Percentiles rank a stretch among this genome's conserved stretches.
phyloP scores from a whole-genome alignment of 92 coral and sea anemone genomes.

The Montipora capitata region DNA sequence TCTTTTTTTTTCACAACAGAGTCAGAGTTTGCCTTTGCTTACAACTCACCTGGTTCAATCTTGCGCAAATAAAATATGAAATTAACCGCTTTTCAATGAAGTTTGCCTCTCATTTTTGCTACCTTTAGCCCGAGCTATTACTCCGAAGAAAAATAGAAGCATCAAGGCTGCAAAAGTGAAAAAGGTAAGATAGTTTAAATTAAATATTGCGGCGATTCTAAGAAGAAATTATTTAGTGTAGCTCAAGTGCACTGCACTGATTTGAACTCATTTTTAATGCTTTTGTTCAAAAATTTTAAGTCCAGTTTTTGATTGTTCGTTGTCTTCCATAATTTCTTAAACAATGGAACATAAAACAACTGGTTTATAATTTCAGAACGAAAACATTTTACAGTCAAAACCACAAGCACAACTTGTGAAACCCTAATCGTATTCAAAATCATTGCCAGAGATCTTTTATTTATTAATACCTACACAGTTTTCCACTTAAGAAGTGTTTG shows the following conservation, averaged over 20 bases:
- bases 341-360: too few species aligned
- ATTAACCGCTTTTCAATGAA: not conserved
- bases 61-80: too few species aligned
- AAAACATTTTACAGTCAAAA: too few species aligned
- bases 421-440: not conserved
- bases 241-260: not conserved
- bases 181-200: slow-evolving; percentile 54
- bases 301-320: too few species aligned
- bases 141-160: slow-evolving; percentile 79
- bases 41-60: not conserved
- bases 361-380: too few species aligned
- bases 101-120: not conserved
- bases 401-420: too few species aligned
- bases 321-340: too few species aligned
- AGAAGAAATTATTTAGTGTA: too few species aligned
- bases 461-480: not conserved
- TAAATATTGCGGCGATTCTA: too few species aligned
- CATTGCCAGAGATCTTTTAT: not conserved
- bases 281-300: too few species aligned
- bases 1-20: not conserved
- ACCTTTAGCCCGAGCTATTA: slow-evolving; percentile 68
- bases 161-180: slow-evolving; percentile 80
- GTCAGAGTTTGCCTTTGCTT: not conserved
- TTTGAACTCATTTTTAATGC: too few species aligned
- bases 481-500: too few species aligned